These are phyloP conservation scores for Diabrotica undecimpunctata DNA, from an alignment of 1,140 invertebrate species.

Conservation along the genomic window DNA sequence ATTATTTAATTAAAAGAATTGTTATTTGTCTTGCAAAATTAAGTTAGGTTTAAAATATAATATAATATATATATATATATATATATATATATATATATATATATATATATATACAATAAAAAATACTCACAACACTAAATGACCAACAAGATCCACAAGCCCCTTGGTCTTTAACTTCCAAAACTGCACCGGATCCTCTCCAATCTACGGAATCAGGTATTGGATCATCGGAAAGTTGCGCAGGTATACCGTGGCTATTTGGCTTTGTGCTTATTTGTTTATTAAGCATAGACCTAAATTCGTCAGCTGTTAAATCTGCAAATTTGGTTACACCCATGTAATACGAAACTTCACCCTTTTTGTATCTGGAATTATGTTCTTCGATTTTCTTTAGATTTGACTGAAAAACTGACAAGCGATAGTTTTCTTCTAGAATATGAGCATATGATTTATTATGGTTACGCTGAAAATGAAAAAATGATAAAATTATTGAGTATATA, in stretches of 20 bases:
- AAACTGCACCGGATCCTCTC: slow-evolving; percentile 12
- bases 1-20: too few species aligned
- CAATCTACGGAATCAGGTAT: slow-evolving; percentile 23
- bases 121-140: slow-evolving; percentile 8
- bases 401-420: background rate
- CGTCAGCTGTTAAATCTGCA: slow-evolving; percentile 18
- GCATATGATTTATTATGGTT: too few species aligned
- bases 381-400: slow-evolving; percentile 15
- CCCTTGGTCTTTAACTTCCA: slow-evolving; percentile 17
- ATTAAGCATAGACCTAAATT: slow-evolving; percentile 8
- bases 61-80: too few species aligned
- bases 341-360: slow-evolving; percentile 13
- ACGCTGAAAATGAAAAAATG: too few species aligned
- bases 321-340: slow-evolving; percentile 21
- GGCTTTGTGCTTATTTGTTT: background rate
- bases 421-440: background rate
- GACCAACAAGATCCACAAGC: slow-evolving; percentile 21
- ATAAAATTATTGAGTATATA: too few species aligned
- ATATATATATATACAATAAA: too few species aligned
- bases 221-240: slow-evolving; percentile 15
- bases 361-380: slow-evolving; percentile 17
- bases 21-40: too few species aligned
- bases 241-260: background rate
- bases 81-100: too few species aligned
- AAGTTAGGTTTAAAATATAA: too few species aligned